These are phyloP conservation scores for Drosophila grimshawi DNA, from an alignment of 1,140 invertebrate species.

Conservation along the genomic window DNA sequence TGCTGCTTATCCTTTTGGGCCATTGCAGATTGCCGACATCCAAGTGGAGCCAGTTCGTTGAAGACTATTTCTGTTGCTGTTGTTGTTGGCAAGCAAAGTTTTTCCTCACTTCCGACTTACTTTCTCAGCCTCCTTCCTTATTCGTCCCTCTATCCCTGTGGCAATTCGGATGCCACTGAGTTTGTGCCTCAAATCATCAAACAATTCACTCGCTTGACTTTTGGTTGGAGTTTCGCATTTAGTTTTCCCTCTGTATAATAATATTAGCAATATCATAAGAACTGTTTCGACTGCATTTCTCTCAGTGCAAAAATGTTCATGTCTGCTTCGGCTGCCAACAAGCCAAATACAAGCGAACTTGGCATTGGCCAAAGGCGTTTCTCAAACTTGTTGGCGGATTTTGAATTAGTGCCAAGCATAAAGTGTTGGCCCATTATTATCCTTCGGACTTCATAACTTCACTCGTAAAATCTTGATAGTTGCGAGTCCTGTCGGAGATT, in stretches of 20 bases:
- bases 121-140: constrained; percentile 14
- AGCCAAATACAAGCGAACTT: constrained; percentile 32
- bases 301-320: constrained; percentile 59
- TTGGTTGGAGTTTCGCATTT: constrained; percentile 57
- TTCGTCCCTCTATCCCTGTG: background rate
- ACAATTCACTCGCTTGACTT: constrained; percentile 59
- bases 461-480: constrained; percentile 66
- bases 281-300: constrained; percentile 66
- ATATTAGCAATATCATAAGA: constrained; percentile 52
- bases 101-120: constrained; percentile 63
- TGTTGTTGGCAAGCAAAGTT: constrained; percentile 65
- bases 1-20: constrained; percentile 62
- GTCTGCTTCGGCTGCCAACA: constrained; percentile 14
- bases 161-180: constrained; percentile 20
- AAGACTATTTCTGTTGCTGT: constrained; percentile 33
- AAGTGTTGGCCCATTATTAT: constrained; percentile 84
- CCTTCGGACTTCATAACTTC: constrained; percentile 82
- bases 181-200: constrained; percentile 45
- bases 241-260: constrained; percentile 54
- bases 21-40: constrained; percentile 40
- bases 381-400: constrained; percentile 52
- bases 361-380: constrained; percentile 42
- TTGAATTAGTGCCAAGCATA: constrained; percentile 78
- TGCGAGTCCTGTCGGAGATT: constrained; percentile 9
- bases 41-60: constrained; percentile 53